These are phyloP conservation scores for Trichonephila clavata DNA, from an alignment of 1,140 invertebrate genomes.

Conservation along the genomic window DNA sequence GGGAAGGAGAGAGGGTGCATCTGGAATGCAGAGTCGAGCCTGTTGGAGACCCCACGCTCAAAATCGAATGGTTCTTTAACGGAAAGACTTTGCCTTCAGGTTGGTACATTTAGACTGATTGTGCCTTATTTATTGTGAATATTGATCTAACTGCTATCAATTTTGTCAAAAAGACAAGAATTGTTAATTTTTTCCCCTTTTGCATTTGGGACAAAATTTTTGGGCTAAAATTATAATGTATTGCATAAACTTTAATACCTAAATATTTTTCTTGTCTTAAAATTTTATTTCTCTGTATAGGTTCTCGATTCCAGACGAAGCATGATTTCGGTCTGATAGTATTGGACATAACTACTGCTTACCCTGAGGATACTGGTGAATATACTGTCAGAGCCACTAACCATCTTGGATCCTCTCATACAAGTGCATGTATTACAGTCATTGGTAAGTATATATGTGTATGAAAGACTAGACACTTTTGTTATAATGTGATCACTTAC, in stretches of 20 bases:
- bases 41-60: slow-evolving; percentile 92
- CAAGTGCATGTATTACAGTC: slow-evolving; percentile 92
- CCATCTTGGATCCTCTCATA: slow-evolving; percentile 93
- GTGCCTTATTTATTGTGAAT: too few species aligned
- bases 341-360: slow-evolving; percentile 91
- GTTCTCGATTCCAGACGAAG: slow-evolving; percentile 91
- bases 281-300: slow-evolving; percentile 80
- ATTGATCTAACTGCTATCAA: neutral
- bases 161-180: neutral
- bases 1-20: slow-evolving; percentile 93
- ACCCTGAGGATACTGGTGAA: slow-evolving; percentile 92
- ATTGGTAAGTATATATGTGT: slow-evolving; percentile 79
- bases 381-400: slow-evolving; percentile 96
- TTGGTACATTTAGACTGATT: neutral
- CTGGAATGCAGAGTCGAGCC: slow-evolving; percentile 87
- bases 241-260: too few species aligned
- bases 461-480: too few species aligned
- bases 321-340: slow-evolving; percentile 98
- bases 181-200: neutral
- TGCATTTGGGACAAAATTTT: too few species aligned
- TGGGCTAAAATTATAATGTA: too few species aligned
- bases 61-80: slow-evolving; percentile 90
- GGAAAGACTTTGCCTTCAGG: slow-evolving; percentile 84
- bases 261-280: too few species aligned
- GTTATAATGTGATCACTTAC: too few species aligned